These are phyloP conservation scores for Drosophila fulvimacula DNA, from an alignment of 2,888 invertebrate genomes.

Conservation along the genomic window DNA sequence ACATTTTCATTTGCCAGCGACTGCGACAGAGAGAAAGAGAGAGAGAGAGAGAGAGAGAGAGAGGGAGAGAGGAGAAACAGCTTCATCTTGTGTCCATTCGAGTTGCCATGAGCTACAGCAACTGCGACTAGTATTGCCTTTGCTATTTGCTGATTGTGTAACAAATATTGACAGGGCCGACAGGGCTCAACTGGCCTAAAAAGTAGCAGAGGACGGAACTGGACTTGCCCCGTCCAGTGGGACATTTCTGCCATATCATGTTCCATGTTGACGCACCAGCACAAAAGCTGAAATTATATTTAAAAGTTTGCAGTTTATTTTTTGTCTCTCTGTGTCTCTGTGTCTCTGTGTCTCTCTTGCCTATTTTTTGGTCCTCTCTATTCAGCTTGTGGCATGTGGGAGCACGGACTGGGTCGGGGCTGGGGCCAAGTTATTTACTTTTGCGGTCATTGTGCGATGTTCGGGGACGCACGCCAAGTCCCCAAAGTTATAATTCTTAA, in stretches of 20 bases:
- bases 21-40: neutral
- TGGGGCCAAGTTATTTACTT: slow-evolving; percentile 68
- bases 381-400: slow-evolving; percentile 23
- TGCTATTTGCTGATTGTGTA: slow-evolving; percentile 73
- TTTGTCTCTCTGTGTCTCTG: slow-evolving; percentile 8
- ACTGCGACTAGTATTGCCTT: slow-evolving; percentile 23
- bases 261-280: slow-evolving; percentile 77
- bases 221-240: slow-evolving; percentile 41
- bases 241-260: slow-evolving; percentile 72
- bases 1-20: slow-evolving; percentile 50
- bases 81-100: slow-evolving; percentile 41
- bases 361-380: slow-evolving; percentile 14
- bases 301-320: slow-evolving; percentile 61
- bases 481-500: slow-evolving; percentile 79
- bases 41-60: slow-evolving; percentile 3
- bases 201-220: neutral
- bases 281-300: slow-evolving; percentile 79
- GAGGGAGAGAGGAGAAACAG: slow-evolving; percentile 17
- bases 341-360: slow-evolving; percentile 3
- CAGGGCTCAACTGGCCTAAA: slow-evolving; percentile 33
- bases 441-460: slow-evolving; percentile 73
- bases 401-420: slow-evolving; percentile 26
- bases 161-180: slow-evolving; percentile 74
- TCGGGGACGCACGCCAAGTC: slow-evolving; percentile 59
- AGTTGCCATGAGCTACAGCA: slow-evolving; percentile 13